Evolutionary conservation across 1,140 invertebrate species (phyloP).

Genomic region (Drosophila nannoptera): DNA sequence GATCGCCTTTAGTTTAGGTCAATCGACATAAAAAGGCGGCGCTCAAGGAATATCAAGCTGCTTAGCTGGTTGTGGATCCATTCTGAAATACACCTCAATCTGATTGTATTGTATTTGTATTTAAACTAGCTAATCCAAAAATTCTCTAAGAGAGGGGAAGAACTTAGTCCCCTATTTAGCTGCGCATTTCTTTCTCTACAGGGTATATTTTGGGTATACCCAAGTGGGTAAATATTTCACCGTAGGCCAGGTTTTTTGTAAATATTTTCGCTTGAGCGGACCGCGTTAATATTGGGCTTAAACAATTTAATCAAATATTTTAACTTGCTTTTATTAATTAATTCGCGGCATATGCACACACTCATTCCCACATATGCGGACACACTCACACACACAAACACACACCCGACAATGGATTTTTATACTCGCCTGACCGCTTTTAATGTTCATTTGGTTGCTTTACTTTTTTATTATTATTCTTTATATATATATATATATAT

Average conservation of each 20-base stretch:
- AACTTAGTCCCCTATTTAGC: too few relatives aligned
- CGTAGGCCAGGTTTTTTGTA: slow-evolving; percentile 24
- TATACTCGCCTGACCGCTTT: slow-evolving; percentile 28
- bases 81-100: too few relatives aligned
- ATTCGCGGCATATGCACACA: slow-evolving; percentile 22
- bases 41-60: too few relatives aligned
- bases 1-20: slow-evolving; percentile 18
- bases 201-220: background rate
- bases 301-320: slow-evolving; percentile 57
- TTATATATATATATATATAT: slow-evolving; percentile 2
- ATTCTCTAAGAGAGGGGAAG: too few relatives aligned
- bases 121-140: too few relatives aligned
- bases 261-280: slow-evolving; percentile 29
- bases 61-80: too few relatives aligned
- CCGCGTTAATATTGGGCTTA: slow-evolving; percentile 42
- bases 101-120: too few relatives aligned
- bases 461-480: background rate
- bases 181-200: background rate
- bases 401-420: slow-evolving; percentile 4
- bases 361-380: background rate
- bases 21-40: too few relatives aligned
- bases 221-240: slow-evolving; percentile 26
- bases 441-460: slow-evolving; percentile 41
- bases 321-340: slow-evolving; percentile 51
- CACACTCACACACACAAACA: too few relatives aligned